Percentiles rank a stretch among this genome's conserved stretches.
Conservation (phyloP, 2,888 invertebrate genomes). For the Cryptocephalus moraei region DNA sequence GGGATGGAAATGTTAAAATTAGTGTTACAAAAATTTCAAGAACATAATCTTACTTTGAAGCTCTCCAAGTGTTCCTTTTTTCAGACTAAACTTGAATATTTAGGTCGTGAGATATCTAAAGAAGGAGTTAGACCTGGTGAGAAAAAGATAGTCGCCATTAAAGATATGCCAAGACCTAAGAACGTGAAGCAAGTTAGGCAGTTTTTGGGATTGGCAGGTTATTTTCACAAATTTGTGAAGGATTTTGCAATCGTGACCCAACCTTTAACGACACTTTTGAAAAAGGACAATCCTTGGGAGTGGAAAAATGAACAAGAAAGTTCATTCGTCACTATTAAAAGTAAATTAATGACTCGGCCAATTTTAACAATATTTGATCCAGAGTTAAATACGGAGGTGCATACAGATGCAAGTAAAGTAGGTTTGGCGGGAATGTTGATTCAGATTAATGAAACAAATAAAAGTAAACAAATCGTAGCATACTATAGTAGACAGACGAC, state of each 20-base stretch:
- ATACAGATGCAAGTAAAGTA: too few species aligned
- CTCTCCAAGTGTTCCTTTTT: conserved; percentile 9
- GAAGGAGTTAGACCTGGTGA: conserved; percentile 4
- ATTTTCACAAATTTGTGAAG: too few species aligned
- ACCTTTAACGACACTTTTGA: conserved; percentile 5
- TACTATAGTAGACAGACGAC: too few species aligned
- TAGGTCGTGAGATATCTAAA: conserved; percentile 6
- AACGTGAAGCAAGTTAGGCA: conserved; percentile 9
- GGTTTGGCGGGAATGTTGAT: too few species aligned
- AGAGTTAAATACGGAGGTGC: too few species aligned
- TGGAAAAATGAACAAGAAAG: too few species aligned
- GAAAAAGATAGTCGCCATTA: conserved; percentile 6
- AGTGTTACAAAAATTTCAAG: conserved; percentile 5
- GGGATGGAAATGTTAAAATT: conserved; percentile 4
- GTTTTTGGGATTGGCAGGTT: conserved; percentile 6
- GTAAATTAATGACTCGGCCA: too few species aligned
- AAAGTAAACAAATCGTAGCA: too few species aligned
- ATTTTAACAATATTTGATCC: too few species aligned
- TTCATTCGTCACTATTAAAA: too few species aligned
- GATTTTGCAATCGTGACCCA: conserved; percentile 3
- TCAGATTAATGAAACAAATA: too few species aligned
- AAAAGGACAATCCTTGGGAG: too few species aligned
- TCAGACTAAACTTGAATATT: conserved; percentile 3
- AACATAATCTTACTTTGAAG: conserved; percentile 9
- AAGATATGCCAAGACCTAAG: conserved; percentile 3